A percentile compares a stretch with the other conserved stretches of the same genome.
Conservation (phyloP, 2,113 vertebrate species). For the human region DNA sequence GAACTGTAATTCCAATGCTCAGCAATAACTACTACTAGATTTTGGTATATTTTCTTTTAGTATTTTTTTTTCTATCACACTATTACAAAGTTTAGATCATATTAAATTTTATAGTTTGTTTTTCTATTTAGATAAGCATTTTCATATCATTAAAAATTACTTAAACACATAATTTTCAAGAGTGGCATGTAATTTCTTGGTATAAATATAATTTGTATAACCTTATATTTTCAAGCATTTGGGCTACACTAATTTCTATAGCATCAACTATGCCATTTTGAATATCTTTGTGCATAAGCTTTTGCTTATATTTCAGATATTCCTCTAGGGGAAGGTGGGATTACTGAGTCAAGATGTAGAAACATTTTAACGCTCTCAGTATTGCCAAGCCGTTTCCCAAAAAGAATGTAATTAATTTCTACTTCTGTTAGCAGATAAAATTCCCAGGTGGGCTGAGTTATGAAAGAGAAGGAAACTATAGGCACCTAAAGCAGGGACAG, state of each 20-base stretch:
- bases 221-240: not conserved
- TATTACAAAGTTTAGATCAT: not conserved
- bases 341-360: not conserved
- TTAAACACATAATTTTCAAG: slow-evolving; percentile 16
- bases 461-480: not conserved
- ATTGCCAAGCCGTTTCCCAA: not conserved
- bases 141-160: not conserved
- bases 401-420: not conserved
- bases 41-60: slow-evolving; percentile 9
- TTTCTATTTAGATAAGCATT: not conserved
- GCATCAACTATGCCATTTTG: not conserved
- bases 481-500: not conserved
- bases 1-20: not conserved
- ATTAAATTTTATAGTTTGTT: not conserved
- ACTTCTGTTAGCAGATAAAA: not conserved
- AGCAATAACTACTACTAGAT: not conserved
- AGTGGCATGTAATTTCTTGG: not conserved
- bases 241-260: not conserved
- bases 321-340: not conserved
- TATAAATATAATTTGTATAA: not conserved
- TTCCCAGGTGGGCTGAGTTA: not conserved
- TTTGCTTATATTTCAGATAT: not conserved
- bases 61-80: not conserved
- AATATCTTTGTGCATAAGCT: not conserved
- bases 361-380: not conserved